Conservation (phyloP, 2,888 invertebrate species). For the Pandemis heparana region DNA sequence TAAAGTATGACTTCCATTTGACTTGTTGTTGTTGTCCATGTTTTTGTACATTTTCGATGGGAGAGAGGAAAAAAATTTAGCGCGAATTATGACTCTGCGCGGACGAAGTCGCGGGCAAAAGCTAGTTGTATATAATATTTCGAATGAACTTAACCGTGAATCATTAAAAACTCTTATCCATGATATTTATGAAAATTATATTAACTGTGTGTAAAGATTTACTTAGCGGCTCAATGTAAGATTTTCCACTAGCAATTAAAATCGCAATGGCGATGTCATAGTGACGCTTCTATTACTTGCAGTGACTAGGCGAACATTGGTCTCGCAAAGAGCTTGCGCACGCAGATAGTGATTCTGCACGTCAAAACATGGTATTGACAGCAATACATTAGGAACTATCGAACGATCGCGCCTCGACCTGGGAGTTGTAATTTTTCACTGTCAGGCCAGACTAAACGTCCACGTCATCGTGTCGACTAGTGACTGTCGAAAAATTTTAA, state of each 20-base stretch:
- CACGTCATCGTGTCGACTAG: conserved; percentile 78
- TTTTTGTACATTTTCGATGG: no score
- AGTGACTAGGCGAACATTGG: conserved; percentile 70
- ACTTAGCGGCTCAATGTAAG: conserved; percentile 9
- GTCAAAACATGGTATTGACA: conserved; percentile 82
- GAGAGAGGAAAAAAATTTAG: no score
- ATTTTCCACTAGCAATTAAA: conserved; percentile 52
- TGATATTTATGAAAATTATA: background rate
- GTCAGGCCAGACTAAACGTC: conserved; percentile 78
- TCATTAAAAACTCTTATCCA: no score
- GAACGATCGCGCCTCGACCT: conserved; percentile 71
- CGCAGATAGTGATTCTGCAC: conserved; percentile 73
- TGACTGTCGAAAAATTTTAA: conserved; percentile 81
- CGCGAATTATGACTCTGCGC: no score
- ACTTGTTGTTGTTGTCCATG: no score
- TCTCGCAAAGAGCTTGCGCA: conserved; percentile 54
- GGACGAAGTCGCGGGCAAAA: no score
- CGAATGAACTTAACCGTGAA: no score
- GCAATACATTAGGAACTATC: conserved; percentile 83
- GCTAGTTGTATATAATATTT: no score
- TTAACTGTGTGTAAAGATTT: conserved; percentile 20
- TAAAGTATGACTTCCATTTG: no score
- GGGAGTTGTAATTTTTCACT: conserved; percentile 81
- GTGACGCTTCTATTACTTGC: conserved; percentile 64
- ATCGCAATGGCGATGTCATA: conserved; percentile 60